A percentile compares a stretch with the other conserved stretches of the same genome.
phyloP scores from a whole-genome alignment of 2,888 invertebrate species.

The Tetanocera ferruginea region DNA sequence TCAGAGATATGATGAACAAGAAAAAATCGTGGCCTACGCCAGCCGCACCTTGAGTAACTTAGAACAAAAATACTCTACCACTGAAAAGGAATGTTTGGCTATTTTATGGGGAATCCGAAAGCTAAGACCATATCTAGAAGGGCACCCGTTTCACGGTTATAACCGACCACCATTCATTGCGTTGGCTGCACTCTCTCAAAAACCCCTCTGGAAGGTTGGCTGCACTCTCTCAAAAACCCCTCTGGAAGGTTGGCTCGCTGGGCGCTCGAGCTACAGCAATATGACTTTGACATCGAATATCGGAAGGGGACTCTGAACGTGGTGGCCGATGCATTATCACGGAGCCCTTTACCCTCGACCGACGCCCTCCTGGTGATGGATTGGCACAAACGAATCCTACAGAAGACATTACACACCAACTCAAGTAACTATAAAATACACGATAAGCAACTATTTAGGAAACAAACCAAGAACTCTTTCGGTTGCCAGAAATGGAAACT shows the following conservation, averaged over 20 bases:
- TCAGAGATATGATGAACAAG: neutral
- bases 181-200: constrained; percentile 33
- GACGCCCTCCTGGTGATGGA: too few relatives aligned
- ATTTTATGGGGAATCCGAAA: constrained; percentile 43
- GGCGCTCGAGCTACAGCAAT: constrained; percentile 42
- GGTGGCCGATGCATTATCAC: constrained; percentile 38
- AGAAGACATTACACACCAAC: too few relatives aligned
- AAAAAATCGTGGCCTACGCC: constrained; percentile 36
- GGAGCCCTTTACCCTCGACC: neutral
- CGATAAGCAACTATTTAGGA: too few relatives aligned
- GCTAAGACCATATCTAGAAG: constrained; percentile 30
- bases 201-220: too few relatives aligned
- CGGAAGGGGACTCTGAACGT: constrained; percentile 27
- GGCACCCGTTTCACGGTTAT: constrained; percentile 31
- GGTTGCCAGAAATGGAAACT: neutral
- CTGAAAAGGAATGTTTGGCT: constrained; percentile 44
- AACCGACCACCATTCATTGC: constrained; percentile 44
- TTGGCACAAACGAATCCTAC: too few relatives aligned
- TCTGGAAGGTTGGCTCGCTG: constrained; percentile 41
- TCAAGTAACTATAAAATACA: too few relatives aligned
- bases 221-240: too few relatives aligned
- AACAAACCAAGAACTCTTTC: neutral
- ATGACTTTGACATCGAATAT: constrained; percentile 36
- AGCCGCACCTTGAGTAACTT: constrained; percentile 34
- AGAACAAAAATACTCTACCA: constrained; percentile 42